Evolutionary conservation across 2,797 vertebrate genomes (phyloP).

Genomic region (Luscinia luscinia): DNA sequence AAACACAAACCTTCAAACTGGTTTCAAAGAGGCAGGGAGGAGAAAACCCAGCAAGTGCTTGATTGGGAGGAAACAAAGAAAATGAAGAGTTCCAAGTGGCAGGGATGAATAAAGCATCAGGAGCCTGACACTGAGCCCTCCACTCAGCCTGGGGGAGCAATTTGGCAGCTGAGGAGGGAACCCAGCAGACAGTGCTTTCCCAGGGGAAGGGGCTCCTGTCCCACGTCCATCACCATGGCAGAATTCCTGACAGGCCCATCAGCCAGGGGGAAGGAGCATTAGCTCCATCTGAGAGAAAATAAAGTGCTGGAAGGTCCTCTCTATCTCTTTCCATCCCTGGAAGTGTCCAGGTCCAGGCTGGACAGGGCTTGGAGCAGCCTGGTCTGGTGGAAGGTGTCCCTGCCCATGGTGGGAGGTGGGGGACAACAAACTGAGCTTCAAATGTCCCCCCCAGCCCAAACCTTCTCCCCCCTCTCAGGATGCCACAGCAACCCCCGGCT

Average conservation of each 20-base stretch:
- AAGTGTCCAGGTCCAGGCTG: background rate
- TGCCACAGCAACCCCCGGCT: accelerated
- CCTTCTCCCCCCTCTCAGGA: background rate
- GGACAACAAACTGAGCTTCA: accelerated
- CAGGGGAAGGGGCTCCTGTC: background rate
- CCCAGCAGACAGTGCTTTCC: background rate
- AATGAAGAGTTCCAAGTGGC: constrained; percentile 35
- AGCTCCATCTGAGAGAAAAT: background rate
- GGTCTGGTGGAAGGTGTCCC: background rate
- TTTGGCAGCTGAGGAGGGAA: constrained; percentile 38
- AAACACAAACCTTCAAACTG: background rate
- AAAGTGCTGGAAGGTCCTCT: background rate
- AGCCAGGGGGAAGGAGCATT: background rate
- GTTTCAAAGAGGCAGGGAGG: background rate
- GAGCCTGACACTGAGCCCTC: background rate
- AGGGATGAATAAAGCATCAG: constrained; percentile 66
- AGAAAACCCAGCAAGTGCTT: background rate
- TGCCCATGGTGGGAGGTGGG: background rate
- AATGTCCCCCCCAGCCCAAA: background rate
- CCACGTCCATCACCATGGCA: background rate
- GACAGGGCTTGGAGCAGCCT: background rate
- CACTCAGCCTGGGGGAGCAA: constrained; percentile 24
- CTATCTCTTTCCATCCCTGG: background rate
- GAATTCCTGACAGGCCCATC: accelerated
- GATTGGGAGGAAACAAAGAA: constrained; percentile 26